A percentile compares a stretch with the other conserved stretches of the same genome.
These are phyloP conservation scores for Dione juno DNA, from an alignment of 2,888 invertebrate species.

Conservation along the genomic window DNA sequence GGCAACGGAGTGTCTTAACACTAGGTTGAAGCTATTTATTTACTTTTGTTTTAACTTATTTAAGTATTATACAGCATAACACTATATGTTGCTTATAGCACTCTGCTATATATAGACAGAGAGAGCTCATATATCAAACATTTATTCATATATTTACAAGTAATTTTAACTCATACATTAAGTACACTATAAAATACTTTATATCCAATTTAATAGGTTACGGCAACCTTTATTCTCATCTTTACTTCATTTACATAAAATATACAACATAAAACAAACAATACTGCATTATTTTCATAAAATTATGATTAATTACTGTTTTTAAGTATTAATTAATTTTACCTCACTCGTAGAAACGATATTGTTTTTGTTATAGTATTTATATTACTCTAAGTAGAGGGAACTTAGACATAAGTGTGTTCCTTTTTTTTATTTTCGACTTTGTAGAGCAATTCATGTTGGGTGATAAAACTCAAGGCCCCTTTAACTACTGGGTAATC, in stretches of 20 bases:
- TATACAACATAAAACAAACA: slow-evolving; percentile 29
- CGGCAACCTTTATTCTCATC: slow-evolving; percentile 27
- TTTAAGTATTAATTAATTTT: background rate
- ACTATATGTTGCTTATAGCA: no score
- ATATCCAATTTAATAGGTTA: slow-evolving; percentile 49
- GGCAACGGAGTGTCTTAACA: no score
- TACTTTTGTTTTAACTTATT: no score
- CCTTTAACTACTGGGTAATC: no score
- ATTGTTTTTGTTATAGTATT: background rate
- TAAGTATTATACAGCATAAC: no score
- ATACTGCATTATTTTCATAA: slow-evolving; percentile 20
- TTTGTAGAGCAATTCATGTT: background rate
- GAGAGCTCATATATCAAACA: no score
- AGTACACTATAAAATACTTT: slow-evolving; percentile 63
- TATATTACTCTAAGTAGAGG: background rate
- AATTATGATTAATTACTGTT: slow-evolving; percentile 1
- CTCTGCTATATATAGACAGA: no score
- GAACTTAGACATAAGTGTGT: background rate
- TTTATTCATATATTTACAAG: no score
- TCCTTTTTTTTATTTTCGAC: background rate
- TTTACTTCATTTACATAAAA: slow-evolving; percentile 7
- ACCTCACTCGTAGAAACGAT: background rate
- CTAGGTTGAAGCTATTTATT: no score
- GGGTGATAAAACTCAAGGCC: background rate
- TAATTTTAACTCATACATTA: slow-evolving; percentile 51